Conservation (phyloP, 1,140 invertebrate species). For the Zaprionus tsacasi region DNA sequence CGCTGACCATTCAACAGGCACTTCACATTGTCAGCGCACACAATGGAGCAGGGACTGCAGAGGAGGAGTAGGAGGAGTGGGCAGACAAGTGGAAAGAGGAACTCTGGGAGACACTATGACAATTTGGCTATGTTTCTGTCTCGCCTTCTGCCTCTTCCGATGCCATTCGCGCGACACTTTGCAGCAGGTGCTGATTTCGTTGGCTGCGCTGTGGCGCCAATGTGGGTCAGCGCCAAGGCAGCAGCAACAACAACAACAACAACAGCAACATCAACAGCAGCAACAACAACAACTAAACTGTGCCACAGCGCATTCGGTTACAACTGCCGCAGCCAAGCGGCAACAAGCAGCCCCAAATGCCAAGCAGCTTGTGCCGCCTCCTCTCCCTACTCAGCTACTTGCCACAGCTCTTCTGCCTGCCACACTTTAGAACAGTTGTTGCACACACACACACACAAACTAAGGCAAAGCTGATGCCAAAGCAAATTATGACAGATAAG, state of each 20-base stretch:
- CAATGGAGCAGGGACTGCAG: not conserved
- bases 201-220: conserved; percentile 23
- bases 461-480: not conserved
- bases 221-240: conserved; percentile 43
- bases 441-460: not conserved
- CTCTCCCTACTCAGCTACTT: not conserved
- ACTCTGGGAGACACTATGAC: conserved; percentile 8
- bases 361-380: not conserved
- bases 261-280: not conserved
- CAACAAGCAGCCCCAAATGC: conserved; percentile 20
- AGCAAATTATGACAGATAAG: conserved; percentile 10
- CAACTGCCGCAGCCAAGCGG: conserved; percentile 46
- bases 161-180: conserved; percentile 5
- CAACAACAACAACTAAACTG: conserved; percentile 14
- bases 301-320: conserved; percentile 46
- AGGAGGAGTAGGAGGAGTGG: not conserved
- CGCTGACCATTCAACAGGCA: conserved; percentile 56
- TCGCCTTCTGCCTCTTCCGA: not conserved
- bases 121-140: conserved; percentile 8
- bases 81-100: not conserved
- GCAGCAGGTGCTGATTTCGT: conserved; percentile 41
- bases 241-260: conserved; percentile 2
- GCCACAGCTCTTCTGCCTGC: not conserved
- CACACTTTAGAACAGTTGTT: not conserved
- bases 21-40: conserved; percentile 44